A percentile compares a stretch with the other conserved stretches of the same genome.
Evolutionary conservation across 1,140 invertebrate species (phyloP).

Genomic region (Drosophila tani): DNA sequence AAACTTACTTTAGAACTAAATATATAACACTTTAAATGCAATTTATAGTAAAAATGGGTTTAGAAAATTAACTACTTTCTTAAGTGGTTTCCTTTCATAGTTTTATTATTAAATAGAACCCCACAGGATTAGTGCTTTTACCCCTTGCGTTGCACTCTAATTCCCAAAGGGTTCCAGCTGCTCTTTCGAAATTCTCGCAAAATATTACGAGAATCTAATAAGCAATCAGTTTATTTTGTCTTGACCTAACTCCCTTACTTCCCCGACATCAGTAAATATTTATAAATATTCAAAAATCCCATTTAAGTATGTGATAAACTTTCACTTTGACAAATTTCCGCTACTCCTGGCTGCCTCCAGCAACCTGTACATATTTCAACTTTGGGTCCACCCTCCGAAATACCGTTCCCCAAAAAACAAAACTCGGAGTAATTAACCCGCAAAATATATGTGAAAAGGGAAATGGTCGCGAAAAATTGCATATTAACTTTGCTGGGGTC

Average conservation of each 20-base stretch:
- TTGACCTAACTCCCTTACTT: background rate
- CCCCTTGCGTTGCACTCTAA: no score
- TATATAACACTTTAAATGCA: no score
- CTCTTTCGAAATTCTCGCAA: no score
- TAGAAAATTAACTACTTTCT: background rate
- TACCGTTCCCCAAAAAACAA: background rate
- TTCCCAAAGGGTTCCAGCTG: no score
- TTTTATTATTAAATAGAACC: no score
- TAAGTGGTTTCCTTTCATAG: no score
- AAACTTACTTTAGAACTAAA: no score
- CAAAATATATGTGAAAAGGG: conserved; percentile 41
- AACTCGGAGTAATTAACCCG: conserved; percentile 39
- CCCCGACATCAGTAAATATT: background rate
- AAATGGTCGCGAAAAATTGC: conserved; percentile 39
- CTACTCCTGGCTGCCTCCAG: background rate
- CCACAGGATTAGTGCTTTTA: no score
- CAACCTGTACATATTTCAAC: background rate
- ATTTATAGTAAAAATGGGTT: no score
- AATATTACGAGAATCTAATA: no score
- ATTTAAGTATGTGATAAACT: conserved; percentile 5
- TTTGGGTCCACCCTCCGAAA: conserved; percentile 1
- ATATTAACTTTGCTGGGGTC: conserved; percentile 46
- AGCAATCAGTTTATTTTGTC: background rate
- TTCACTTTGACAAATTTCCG: conserved; percentile 23
- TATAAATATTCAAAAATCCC: background rate